A percentile compares a stretch with the other conserved stretches of the same genome.
These are phyloP conservation scores for Distichodus sexfasciatus DNA, from an alignment of 2,797 vertebrate genomes.

Conservation along the genomic window DNA sequence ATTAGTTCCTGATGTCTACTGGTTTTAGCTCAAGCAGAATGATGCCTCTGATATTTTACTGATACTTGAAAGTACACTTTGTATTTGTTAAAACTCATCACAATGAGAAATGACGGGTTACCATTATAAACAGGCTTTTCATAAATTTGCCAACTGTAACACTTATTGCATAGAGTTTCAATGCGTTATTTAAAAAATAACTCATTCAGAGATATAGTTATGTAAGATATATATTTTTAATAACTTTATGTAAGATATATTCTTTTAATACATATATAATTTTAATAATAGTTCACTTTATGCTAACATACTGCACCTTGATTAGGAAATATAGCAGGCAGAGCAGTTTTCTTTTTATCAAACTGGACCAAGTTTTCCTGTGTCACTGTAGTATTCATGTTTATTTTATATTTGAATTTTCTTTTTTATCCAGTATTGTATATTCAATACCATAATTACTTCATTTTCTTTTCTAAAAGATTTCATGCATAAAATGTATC, in stretches of 20 bases:
- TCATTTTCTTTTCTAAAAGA: neutral
- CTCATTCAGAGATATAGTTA: no score
- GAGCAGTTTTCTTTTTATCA: neutral
- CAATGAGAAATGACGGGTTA: slow-evolving; percentile 5
- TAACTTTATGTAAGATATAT: no score
- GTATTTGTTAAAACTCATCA: slow-evolving; percentile 3
- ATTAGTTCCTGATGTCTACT: slow-evolving; percentile 9
- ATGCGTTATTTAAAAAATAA: no score
- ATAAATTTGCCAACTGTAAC: neutral
- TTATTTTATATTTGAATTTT: neutral
- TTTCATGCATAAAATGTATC: slow-evolving; percentile 4
- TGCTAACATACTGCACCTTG: neutral
- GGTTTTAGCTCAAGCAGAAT: neutral
- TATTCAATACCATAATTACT: neutral
- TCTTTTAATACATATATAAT: no score
- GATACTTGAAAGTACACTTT: slow-evolving; percentile 30
- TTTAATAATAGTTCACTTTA: no score
- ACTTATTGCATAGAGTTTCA: neutral
- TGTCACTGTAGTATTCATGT: neutral
- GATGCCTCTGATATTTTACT: neutral
- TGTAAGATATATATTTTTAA: no score
- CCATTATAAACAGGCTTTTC: neutral
- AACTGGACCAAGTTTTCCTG: no score
- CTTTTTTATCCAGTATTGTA: neutral
- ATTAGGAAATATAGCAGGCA: neutral